Percentiles rank a stretch among this genome's conserved stretches.
These are phyloP conservation scores for Rhinella marina DNA, from an alignment of 2,797 vertebrate species.

Conservation along the genomic window DNA sequence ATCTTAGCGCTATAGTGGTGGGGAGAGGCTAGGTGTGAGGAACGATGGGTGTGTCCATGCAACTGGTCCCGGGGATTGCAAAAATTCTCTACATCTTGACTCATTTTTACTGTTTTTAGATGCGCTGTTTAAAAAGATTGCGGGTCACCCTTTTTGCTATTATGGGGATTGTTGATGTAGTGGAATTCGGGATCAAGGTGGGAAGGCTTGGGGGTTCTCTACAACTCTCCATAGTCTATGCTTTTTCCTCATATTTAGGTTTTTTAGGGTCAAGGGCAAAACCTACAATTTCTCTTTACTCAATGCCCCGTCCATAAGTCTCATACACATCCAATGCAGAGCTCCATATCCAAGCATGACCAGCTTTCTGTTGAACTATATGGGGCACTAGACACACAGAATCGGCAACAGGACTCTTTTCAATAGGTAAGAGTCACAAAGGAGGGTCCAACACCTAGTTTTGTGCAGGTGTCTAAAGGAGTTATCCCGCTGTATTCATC, in stretches of 20 bases:
- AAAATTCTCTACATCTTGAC: neutral
- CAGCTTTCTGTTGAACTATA: neutral
- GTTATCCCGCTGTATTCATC: too few relatives aligned
- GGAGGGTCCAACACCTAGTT: too few relatives aligned
- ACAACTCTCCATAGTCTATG: too few relatives aligned
- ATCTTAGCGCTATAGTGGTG: conserved; percentile 78
- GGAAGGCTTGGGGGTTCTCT: neutral
- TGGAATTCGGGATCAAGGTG: neutral
- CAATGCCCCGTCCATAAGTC: too few relatives aligned
- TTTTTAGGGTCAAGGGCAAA: too few relatives aligned
- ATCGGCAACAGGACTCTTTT: neutral
- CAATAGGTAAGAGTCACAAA: too few relatives aligned
- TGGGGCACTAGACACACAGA: neutral
- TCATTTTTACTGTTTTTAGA: neutral
- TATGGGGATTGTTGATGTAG: neutral
- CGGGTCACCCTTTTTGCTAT: neutral
- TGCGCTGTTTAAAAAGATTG: neutral
- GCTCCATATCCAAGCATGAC: too few relatives aligned
- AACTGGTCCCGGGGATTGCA: neutral
- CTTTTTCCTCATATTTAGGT: too few relatives aligned
- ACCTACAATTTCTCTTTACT: too few relatives aligned
- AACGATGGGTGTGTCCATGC: neutral
- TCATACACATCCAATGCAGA: too few relatives aligned
- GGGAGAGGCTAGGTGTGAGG: conserved; percentile 60
- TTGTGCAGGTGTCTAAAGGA: too few relatives aligned